Conservation (phyloP, 2,113 vertebrate genomes). For the Vidua macroura region DNA sequence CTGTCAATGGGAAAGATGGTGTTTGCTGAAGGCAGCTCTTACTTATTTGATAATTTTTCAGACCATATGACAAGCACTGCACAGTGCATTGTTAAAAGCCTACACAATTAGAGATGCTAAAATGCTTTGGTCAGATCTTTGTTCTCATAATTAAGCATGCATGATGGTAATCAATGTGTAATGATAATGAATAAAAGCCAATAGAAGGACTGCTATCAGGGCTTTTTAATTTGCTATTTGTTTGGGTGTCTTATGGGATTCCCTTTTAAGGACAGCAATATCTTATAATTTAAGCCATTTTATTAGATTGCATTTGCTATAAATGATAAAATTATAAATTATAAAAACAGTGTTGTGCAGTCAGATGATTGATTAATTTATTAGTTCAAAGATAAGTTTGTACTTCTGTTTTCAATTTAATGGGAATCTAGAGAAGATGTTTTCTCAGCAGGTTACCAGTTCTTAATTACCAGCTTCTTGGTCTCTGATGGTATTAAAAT, state of each 20-base stretch:
- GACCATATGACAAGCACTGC: background rate
- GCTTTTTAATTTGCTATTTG: constrained; percentile 61
- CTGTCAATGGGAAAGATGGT: background rate
- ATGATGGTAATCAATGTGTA: constrained; percentile 63
- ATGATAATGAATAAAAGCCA: constrained; percentile 59
- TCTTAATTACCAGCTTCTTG: background rate
- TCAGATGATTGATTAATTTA: constrained; percentile 50
- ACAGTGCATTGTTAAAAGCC: constrained; percentile 42
- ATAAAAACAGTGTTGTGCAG: constrained; percentile 38
- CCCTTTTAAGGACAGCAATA: constrained; percentile 26
- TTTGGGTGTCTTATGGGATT: background rate
- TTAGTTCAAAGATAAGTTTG: constrained; percentile 20
- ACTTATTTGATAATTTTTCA: constrained; percentile 12
- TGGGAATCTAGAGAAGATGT: background rate
- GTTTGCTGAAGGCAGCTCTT: background rate
- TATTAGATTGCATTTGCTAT: constrained; percentile 23
- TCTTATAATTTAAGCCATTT: constrained; percentile 59
- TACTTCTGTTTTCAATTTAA: constrained; percentile 43
- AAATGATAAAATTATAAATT: constrained; percentile 58
- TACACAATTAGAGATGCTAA: constrained; percentile 34
- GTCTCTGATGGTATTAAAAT: background rate
- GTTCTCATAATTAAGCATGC: constrained; percentile 62
- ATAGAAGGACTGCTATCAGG: constrained; percentile 40
- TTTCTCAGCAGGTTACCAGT: constrained; percentile 3
- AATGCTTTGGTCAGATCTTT: constrained; percentile 54